Evolutionary conservation across 1,140 invertebrate genomes (phyloP).

Genomic region (Triops longicaudatus): DNA sequence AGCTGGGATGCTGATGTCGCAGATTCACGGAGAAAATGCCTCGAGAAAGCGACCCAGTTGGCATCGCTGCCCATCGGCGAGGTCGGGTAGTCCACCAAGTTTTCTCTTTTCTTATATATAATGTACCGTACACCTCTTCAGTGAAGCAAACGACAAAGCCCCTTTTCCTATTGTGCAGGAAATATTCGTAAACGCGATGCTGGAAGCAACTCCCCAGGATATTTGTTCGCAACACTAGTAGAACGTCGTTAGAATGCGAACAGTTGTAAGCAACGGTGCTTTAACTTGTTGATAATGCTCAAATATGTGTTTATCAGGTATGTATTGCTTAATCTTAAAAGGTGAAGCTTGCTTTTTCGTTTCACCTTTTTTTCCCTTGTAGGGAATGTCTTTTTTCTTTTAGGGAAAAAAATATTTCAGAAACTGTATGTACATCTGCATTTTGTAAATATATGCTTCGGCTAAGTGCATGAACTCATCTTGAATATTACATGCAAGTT

Average conservation of each 20-base stretch:
- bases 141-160: not conserved
- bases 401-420: no score
- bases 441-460: not conserved
- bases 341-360: no score
- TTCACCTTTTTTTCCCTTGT: no score
- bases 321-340: no score
- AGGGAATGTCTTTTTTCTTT: no score
- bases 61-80: constrained; percentile 4
- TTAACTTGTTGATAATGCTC: not conserved
- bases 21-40: not conserved
- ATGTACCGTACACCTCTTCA: not conserved
- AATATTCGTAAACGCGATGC: not conserved
- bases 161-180: not conserved
- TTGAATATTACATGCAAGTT: not conserved
- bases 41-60: constrained; percentile 10
- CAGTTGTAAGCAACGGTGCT: not conserved
- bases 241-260: not conserved
- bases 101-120: constrained; percentile 13
- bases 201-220: not conserved
- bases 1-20: not conserved
- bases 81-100: not conserved
- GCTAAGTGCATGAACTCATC: not conserved
- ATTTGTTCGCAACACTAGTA: not conserved
- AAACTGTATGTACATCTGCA: not conserved
- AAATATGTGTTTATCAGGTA: not conserved